Evolutionary conservation across 2,888 invertebrate species (phyloP).

Genomic region (Entomobrya multifasciata): DNA sequence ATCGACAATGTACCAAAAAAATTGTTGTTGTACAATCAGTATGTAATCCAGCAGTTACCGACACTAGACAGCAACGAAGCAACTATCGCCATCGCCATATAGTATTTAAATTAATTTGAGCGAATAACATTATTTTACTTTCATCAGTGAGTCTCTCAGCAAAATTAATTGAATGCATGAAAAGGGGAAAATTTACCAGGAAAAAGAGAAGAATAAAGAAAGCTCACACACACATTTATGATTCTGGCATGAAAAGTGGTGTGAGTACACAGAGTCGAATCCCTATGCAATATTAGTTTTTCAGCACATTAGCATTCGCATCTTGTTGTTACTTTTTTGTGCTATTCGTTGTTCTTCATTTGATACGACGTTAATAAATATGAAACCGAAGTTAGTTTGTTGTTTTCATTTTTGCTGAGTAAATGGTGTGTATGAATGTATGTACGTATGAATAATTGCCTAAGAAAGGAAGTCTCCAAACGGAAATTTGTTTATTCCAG

Average conservation of each 20-base stretch:
- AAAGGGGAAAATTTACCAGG: conserved; percentile 19
- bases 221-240: background rate
- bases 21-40: no score
- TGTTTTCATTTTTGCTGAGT: background rate
- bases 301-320: conserved; percentile 49
- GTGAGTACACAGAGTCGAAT: background rate
- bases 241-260: background rate
- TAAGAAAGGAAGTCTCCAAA: conserved; percentile 40
- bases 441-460: conserved; percentile 48
- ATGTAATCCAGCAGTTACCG: no score
- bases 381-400: no score
- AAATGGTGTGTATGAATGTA: conserved; percentile 46
- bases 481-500: conserved; percentile 69
- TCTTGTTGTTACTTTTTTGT: conserved; percentile 36
- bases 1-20: no score
- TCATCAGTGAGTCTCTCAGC: conserved; percentile 46
- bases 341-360: conserved; percentile 15
- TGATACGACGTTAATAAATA: background rate
- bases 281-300: background rate
- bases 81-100: no score
- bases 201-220: background rate
- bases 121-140: conserved; percentile 48
- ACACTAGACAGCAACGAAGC: no score
- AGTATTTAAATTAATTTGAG: conserved; percentile 29
- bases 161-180: conserved; percentile 63